Percentiles rank a stretch among this genome's conserved stretches.
Evolutionary conservation across 2,888 invertebrate species (phyloP).

Genomic region (Pristionchus arcanus): DNA sequence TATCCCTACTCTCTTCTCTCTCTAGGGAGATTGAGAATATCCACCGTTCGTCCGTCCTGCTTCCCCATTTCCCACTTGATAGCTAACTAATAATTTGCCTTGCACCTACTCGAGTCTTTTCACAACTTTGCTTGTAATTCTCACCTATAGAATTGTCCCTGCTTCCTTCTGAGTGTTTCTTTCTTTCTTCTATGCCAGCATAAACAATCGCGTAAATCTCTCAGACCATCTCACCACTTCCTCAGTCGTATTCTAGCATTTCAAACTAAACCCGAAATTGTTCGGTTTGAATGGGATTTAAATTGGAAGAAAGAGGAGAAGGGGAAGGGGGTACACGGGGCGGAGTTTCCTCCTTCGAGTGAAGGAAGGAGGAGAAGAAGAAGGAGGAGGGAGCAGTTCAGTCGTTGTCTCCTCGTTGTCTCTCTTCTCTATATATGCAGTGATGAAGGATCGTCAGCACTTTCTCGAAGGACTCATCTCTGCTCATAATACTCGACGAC

Average conservation of each 20-base stretch:
- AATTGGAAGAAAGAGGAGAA: constrained; percentile 48
- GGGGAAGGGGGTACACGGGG: constrained; percentile 32
- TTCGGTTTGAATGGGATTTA: constrained; percentile 55
- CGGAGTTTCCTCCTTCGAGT: constrained; percentile 18
- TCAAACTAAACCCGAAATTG: constrained; percentile 5
- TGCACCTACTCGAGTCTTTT: constrained; percentile 41
- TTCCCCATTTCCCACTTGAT: neutral
- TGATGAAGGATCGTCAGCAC: constrained; percentile 49
- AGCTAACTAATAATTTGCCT: constrained; percentile 49
- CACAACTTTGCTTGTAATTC: constrained; percentile 48
- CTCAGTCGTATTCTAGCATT: neutral
- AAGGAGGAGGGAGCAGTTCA: constrained; percentile 27
- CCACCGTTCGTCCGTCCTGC: neutral
- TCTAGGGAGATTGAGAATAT: neutral
- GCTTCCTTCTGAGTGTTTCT: constrained; percentile 43
- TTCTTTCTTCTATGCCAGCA: neutral
- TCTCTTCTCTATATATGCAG: neutral
- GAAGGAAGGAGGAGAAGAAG: constrained; percentile 45
- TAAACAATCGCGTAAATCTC: constrained; percentile 35
- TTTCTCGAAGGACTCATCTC: constrained; percentile 63
- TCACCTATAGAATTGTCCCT: neutral
- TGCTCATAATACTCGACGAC: constrained; percentile 62
- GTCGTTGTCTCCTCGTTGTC: neutral
- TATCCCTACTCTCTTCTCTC: neutral
- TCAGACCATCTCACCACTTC: neutral